A percentile compares a stretch with the other conserved stretches of the same genome.
These are phyloP conservation scores for Hydraecia micacea DNA, from an alignment of 2,888 invertebrate genomes.

Conservation along the genomic window DNA sequence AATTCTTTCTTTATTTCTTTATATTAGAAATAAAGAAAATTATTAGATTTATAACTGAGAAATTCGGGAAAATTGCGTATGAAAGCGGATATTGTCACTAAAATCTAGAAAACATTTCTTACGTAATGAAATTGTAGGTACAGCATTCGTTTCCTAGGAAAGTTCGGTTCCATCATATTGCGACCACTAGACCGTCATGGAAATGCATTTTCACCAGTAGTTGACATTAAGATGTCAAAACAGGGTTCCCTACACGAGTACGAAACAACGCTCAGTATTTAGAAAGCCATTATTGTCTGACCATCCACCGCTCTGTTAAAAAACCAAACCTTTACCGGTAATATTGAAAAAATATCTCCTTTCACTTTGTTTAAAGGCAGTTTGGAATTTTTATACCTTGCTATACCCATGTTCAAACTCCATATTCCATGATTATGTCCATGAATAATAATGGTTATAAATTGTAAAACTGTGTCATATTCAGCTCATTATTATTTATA, in stretches of 20 bases:
- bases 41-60: neutral
- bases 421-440: constrained; percentile 2
- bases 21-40: neutral
- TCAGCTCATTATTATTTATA: constrained; percentile 17
- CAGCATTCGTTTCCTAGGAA: neutral
- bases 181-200: neutral
- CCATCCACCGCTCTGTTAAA: neutral
- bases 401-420: neutral
- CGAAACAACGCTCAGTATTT: neutral
- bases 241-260: too few species aligned
- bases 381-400: neutral
- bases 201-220: neutral
- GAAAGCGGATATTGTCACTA: neutral
- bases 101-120: neutral
- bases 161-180: neutral
- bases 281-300: neutral
- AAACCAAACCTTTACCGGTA: neutral
- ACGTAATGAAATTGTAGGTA: neutral
- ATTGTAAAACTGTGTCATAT: neutral
- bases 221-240: neutral
- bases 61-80: neutral
- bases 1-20: too few species aligned
- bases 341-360: neutral
- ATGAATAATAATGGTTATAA: constrained; percentile 16
- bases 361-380: constrained; percentile 3